These are phyloP conservation scores for Panthera tigris DNA, from an alignment of 2,113 vertebrate genomes.

Conservation along the genomic window DNA sequence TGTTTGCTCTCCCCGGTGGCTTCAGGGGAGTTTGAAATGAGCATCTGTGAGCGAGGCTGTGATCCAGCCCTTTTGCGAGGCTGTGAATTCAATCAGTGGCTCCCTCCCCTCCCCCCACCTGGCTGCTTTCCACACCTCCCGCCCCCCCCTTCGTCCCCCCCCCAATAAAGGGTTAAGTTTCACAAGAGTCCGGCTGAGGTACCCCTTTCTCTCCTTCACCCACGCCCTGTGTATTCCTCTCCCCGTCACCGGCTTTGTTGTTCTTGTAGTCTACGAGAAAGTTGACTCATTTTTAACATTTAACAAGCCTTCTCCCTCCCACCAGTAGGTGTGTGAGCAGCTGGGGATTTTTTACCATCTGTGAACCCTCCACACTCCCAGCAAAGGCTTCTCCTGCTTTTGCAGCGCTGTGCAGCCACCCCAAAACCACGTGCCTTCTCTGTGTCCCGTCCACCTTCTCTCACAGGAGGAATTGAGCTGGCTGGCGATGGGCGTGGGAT, in stretches of 20 bases:
- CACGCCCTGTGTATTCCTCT: not conserved
- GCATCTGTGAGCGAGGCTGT: constrained; percentile 52
- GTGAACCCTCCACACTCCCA: not conserved
- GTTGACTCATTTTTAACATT: constrained; percentile 60
- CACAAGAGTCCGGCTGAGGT: fast-evolving
- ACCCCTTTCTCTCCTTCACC: not conserved
- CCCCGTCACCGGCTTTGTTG: not conserved
- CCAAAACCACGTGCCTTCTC: fast-evolving
- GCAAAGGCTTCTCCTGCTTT: not conserved
- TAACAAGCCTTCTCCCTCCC: not conserved
- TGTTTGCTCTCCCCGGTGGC: constrained; percentile 9
- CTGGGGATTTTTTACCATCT: constrained; percentile 31
- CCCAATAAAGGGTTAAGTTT: not conserved
- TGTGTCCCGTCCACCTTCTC: not conserved
- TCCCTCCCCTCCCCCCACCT: not conserved
- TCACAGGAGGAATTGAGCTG: not conserved
- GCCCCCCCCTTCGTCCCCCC: fast-evolving
- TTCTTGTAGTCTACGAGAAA: constrained; percentile 10
- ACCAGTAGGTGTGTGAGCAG: not conserved
- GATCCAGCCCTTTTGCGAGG: constrained; percentile 19
- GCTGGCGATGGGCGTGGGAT: not conserved
- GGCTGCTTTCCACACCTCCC: not conserved
- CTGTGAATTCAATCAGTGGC: constrained; percentile 57
- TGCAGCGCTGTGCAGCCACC: not conserved
- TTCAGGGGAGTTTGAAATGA: constrained; percentile 29